phyloP scores from a whole-genome alignment of 2,113 vertebrate species.

The Mastomys natalensis region DNA sequence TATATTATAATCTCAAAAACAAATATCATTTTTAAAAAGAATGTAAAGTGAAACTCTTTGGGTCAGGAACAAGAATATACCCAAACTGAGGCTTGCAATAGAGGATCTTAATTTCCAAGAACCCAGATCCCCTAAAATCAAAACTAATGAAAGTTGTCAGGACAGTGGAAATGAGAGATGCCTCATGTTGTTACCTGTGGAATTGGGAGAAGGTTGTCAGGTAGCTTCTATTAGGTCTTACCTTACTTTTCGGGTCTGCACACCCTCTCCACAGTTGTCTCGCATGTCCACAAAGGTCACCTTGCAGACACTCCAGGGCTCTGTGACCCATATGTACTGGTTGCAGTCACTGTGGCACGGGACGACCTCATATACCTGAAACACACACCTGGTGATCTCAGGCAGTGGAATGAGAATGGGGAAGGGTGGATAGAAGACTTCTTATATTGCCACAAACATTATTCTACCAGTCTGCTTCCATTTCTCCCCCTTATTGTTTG shows the following conservation, averaged over 20 bases:
- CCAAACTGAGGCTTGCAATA: neutral
- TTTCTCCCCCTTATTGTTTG: neutral
- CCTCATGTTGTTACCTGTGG: fast-evolving
- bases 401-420: neutral
- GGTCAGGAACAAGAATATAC: neutral
- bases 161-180: neutral
- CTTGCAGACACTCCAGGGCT: slow-evolving; percentile 98
- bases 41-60: neutral
- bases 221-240: slow-evolving; percentile 75
- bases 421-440: neutral
- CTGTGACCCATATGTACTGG: slow-evolving; percentile 96
- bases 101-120: neutral
- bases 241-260: slow-evolving; percentile 98
- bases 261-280: slow-evolving; percentile 97
- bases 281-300: slow-evolving; percentile 95
- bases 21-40: neutral
- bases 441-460: fast-evolving
- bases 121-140: neutral
- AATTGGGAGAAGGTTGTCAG: fast-evolving
- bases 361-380: slow-evolving; percentile 97
- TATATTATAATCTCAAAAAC: neutral
- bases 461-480: neutral
- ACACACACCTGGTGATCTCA: slow-evolving; percentile 49
- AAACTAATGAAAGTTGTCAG: neutral
- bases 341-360: slow-evolving; percentile 97